A percentile compares a stretch with the other conserved stretches of the same genome.
phyloP scores from a whole-genome alignment of 2,888 invertebrate species.

The Nephrotoma guestfalica region DNA sequence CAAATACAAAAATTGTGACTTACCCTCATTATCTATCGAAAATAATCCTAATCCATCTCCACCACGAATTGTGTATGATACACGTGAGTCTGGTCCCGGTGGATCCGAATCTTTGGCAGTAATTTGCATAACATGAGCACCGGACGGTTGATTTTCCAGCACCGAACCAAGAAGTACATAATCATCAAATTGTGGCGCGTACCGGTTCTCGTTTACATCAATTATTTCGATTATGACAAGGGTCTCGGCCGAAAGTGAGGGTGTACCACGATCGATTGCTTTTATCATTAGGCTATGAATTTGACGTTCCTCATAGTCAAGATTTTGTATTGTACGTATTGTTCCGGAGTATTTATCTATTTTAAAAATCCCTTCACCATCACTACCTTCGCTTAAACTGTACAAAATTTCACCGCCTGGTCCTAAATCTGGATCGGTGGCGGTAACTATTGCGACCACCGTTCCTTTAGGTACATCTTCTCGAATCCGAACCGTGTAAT shows the following conservation, averaged over 20 bases:
- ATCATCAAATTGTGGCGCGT: constrained; percentile 68
- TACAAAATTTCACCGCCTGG: constrained; percentile 69
- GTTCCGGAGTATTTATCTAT: constrained; percentile 79
- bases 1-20: constrained; percentile 18
- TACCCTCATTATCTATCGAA: constrained; percentile 78
- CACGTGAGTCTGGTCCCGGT: constrained; percentile 62
- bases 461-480: constrained; percentile 85
- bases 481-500: constrained; percentile 66
- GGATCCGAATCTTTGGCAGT: constrained; percentile 68
- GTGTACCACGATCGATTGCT: constrained; percentile 75
- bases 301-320: constrained; percentile 84
- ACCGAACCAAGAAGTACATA: constrained; percentile 62
- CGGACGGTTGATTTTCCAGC: constrained; percentile 64
- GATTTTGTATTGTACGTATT: constrained; percentile 55
- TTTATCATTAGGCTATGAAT: constrained; percentile 75
- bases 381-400: constrained; percentile 51
- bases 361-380: constrained; percentile 53
- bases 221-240: constrained; percentile 72
- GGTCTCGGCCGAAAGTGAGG: constrained; percentile 63
- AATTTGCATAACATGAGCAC: constrained; percentile 61
- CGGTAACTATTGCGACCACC: constrained; percentile 67
- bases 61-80: constrained; percentile 73
- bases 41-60: constrained; percentile 88
- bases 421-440: constrained; percentile 73
- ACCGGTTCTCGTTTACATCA: constrained; percentile 88